Conservation (phyloP, 1,140 invertebrate species). For the Halictus rubicundus region DNA sequence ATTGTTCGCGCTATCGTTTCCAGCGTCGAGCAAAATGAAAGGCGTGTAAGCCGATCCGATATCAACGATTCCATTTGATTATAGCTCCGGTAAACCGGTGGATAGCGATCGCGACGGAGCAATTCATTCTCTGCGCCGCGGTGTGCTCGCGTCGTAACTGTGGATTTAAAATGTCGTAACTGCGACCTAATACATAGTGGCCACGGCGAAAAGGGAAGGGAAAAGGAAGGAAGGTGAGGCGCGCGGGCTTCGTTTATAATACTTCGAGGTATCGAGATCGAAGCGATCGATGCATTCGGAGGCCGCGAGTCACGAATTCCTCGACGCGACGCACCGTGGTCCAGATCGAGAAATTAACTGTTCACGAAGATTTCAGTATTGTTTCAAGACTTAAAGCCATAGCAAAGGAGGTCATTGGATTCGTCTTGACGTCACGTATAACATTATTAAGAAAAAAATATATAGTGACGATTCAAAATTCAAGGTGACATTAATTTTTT, state of each 20-base stretch:
- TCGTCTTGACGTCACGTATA: too few species aligned
- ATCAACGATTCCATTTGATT: conserved; percentile 29
- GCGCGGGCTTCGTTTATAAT: conserved; percentile 37
- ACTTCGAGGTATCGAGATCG: conserved; percentile 6
- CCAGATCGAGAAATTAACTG: too few species aligned
- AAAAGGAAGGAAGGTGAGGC: conserved; percentile 60
- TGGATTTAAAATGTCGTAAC: conserved; percentile 42
- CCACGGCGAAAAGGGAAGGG: conserved; percentile 55
- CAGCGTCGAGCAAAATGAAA: background rate
- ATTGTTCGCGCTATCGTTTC: background rate
- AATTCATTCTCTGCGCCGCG: background rate
- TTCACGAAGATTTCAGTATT: too few species aligned
- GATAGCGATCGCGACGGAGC: conserved; percentile 19
- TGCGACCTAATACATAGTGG: conserved; percentile 45
- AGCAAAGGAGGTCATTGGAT: too few species aligned
- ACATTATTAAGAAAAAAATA: too few species aligned
- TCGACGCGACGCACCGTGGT: background rate
- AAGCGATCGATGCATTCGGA: conserved; percentile 46
- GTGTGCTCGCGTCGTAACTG: conserved; percentile 24
- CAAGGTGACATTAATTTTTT: too few species aligned
- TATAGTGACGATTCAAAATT: too few species aligned
- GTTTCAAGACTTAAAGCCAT: too few species aligned
- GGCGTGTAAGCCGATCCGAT: conserved; percentile 3
- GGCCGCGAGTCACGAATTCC: conserved; percentile 44
- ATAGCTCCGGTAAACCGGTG: background rate